Conservation (phyloP, 2,113 vertebrate species). For the Mobula birostris region DNA sequence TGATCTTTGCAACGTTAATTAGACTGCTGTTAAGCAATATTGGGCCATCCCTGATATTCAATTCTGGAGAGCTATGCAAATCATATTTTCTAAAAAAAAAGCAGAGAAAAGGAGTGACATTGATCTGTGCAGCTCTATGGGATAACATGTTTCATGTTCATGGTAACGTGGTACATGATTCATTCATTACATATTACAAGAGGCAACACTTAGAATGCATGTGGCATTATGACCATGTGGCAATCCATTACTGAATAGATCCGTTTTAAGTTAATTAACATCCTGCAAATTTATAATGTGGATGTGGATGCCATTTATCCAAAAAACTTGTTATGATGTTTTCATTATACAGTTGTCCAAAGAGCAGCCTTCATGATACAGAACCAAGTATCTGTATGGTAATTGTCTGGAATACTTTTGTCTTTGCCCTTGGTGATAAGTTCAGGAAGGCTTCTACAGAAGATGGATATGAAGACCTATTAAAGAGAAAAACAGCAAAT, state of each 20-base stretch:
- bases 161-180: too few species aligned
- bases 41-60: not conserved
- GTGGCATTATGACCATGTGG: not conserved
- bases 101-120: not conserved
- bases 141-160: not conserved
- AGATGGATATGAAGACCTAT: too few species aligned
- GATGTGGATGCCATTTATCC: not conserved
- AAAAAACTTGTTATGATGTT: not conserved
- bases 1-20: not conserved
- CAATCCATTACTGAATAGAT: not conserved
- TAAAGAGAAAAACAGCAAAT: too few species aligned
- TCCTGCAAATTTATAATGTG: not conserved
- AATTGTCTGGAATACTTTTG: not conserved
- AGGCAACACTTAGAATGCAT: not conserved
- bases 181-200: not conserved
- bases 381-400: not conserved
- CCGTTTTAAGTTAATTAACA: not conserved
- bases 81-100: not conserved
- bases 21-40: not conserved
- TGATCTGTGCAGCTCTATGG: not conserved
- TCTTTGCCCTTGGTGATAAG: not conserved
- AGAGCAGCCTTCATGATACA: not conserved
- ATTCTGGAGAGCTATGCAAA: not conserved
- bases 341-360: not conserved
- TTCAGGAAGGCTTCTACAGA: not conserved